Conservation (phyloP, 1,140 invertebrate species). For the Camponotus floridanus region DNA sequence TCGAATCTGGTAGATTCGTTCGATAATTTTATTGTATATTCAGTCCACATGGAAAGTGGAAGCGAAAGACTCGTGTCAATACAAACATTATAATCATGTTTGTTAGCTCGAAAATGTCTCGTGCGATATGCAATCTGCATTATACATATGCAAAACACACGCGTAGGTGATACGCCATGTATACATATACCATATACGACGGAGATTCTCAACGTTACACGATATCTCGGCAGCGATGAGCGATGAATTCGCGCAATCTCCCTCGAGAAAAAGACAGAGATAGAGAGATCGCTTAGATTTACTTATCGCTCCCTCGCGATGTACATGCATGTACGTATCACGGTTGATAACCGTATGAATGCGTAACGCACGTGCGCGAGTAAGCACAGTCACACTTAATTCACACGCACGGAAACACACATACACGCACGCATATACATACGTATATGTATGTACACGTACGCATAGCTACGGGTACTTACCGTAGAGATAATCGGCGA, state of each 20-base stretch:
- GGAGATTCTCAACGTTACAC: slow-evolving; percentile 10
- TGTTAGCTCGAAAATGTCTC: slow-evolving; percentile 9
- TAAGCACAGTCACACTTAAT: not conserved
- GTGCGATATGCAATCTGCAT: not conserved
- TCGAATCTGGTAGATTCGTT: not conserved
- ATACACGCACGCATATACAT: too few relatives aligned
- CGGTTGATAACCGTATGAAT: slow-evolving; percentile 3
- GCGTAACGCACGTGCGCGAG: not conserved
- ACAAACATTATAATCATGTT: slow-evolving; percentile 59
- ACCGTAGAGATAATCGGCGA: slow-evolving; percentile 18
- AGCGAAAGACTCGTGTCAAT: slow-evolving; percentile 56
- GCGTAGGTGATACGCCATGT: not conserved
- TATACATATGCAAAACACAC: slow-evolving; percentile 35
- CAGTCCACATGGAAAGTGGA: slow-evolving; percentile 18
- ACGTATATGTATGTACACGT: not conserved
- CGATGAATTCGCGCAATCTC: slow-evolving; percentile 34
- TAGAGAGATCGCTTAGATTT: too few relatives aligned
- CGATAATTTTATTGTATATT: slow-evolving; percentile 26
- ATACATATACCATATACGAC: not conserved
- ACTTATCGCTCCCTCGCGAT: not conserved
- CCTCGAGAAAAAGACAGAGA: not conserved
- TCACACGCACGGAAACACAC: not conserved
- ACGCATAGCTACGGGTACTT: slow-evolving; percentile 28
- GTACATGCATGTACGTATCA: not conserved
- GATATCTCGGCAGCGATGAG: slow-evolving; percentile 2